Evolutionary conservation across 2,797 vertebrate genomes (phyloP).

Genomic region (Pyrocephalus nanus): DNA sequence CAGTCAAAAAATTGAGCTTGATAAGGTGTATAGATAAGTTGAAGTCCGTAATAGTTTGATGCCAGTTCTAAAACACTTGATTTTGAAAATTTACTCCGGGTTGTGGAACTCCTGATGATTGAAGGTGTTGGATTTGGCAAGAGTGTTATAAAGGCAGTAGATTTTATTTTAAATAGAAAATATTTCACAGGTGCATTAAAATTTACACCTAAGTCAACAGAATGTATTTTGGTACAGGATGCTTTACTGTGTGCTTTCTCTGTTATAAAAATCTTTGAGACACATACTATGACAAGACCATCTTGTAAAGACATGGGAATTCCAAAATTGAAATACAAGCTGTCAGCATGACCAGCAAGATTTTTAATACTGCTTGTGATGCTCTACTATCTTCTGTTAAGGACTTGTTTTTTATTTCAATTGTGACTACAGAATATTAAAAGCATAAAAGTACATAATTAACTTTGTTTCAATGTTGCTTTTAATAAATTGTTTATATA

Average conservation of each 20-base stretch:
- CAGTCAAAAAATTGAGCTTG: background rate
- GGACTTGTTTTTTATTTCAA: background rate
- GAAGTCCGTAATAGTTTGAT: background rate
- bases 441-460: background rate
- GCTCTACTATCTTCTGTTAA: background rate
- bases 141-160: background rate
- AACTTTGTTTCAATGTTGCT: slow-evolving; percentile 16
- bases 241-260: background rate
- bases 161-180: slow-evolving; percentile 35
- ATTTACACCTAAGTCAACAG: slow-evolving; percentile 14
- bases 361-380: background rate
- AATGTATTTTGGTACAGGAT: background rate
- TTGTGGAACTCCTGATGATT: background rate
- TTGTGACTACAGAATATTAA: background rate
- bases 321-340: background rate
- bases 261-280: background rate
- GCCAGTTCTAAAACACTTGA: background rate
- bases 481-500: slow-evolving; percentile 22
- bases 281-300: background rate
- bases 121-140: slow-evolving; percentile 23
- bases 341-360: background rate
- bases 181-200: slow-evolving; percentile 29
- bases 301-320: background rate
- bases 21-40: background rate
- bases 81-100: background rate